A percentile compares a stretch with the other conserved stretches of the same genome.
phyloP scores from a whole-genome alignment of 1,140 invertebrate species.

The Phocides pigmalion region DNA sequence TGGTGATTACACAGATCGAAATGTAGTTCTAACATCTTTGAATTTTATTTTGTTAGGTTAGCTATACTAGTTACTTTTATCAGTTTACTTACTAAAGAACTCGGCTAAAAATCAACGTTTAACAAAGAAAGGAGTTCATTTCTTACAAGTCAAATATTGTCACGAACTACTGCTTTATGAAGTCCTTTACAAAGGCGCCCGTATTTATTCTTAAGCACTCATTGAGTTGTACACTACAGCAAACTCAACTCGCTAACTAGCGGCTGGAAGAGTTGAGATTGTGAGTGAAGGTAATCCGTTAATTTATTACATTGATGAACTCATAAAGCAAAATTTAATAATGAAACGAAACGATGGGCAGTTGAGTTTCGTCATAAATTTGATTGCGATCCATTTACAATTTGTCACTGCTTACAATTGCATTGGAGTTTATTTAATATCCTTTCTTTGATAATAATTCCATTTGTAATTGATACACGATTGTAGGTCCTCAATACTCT shows the following conservation, averaged over 20 bases:
- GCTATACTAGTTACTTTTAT: neutral
- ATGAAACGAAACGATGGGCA: no score
- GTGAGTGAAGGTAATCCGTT: constrained; percentile 1
- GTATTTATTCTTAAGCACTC: constrained; percentile 40
- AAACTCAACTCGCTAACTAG: constrained; percentile 24
- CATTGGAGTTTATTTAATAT: no score
- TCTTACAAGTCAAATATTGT: constrained; percentile 38
- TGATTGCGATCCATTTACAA: no score
- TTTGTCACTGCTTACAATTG: no score
- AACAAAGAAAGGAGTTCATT: constrained; percentile 29
- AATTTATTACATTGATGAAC: neutral
- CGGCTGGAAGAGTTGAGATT: constrained; percentile 8
- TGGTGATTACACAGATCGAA: no score
- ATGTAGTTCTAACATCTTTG: no score
- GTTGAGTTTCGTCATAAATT: no score
- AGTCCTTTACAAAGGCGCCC: constrained; percentile 21
- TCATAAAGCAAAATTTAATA: no score
- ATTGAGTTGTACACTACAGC: constrained; percentile 37
- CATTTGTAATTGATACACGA: no score
- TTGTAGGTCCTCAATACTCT: no score
- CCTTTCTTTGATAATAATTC: no score
- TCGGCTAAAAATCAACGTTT: constrained; percentile 5
- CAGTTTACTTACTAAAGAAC: neutral
- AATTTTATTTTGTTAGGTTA: no score
- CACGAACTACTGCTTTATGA: constrained; percentile 39